These are phyloP conservation scores for Channa striata DNA, from an alignment of 2,797 vertebrate species.

Conservation along the genomic window DNA sequence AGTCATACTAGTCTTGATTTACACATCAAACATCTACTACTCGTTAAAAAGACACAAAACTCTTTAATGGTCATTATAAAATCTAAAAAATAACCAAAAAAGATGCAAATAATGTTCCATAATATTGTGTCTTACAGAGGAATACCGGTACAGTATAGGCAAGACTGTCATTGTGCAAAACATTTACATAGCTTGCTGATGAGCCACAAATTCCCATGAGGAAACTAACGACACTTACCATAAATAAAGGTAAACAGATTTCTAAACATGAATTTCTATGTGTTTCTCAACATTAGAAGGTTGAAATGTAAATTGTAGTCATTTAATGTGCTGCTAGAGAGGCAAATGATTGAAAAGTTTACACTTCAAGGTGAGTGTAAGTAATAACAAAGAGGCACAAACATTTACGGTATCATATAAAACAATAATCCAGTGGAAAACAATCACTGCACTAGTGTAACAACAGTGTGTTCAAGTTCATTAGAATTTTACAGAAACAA, in stretches of 20 bases:
- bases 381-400: constrained; percentile 40
- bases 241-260: constrained; percentile 18
- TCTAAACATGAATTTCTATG: constrained; percentile 4
- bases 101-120: background rate
- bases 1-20: background rate
- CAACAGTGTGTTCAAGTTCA: constrained; percentile 38
- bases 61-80: constrained; percentile 30
- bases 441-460: constrained; percentile 9
- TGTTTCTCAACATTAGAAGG: constrained; percentile 3
- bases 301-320: constrained; percentile 26
- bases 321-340: constrained; percentile 9
- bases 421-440: constrained; percentile 48
- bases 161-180: constrained; percentile 11
- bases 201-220: constrained; percentile 5
- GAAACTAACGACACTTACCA: constrained; percentile 1
- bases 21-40: background rate
- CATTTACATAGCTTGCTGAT: background rate
- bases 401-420: constrained; percentile 37
- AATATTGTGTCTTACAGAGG: constrained; percentile 8
- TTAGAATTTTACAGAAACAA: constrained; percentile 29
- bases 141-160: constrained; percentile 6
- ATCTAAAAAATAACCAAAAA: constrained; percentile 22
- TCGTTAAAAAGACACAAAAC: background rate
- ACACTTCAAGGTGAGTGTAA: constrained; percentile 21
- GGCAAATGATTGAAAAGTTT: constrained; percentile 12